Percentiles rank a stretch among this genome's conserved stretches.
Evolutionary conservation across 2,797 vertebrate genomes (phyloP).

Genomic region (Thalassophryne amazonica): DNA sequence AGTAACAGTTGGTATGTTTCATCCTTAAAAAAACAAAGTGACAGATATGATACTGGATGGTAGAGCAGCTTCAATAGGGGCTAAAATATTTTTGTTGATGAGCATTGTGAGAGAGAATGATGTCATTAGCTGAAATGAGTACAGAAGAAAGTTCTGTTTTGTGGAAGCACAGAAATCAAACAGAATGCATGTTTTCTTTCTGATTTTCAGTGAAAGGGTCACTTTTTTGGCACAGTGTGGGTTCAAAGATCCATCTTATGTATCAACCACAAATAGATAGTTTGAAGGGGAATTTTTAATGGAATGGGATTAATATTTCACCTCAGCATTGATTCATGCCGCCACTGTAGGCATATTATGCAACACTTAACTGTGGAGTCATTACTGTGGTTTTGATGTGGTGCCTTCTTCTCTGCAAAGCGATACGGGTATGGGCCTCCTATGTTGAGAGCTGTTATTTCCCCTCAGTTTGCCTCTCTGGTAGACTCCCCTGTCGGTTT

Average conservation of each 20-base stretch:
- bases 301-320: conserved; percentile 79
- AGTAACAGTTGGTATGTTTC: too few species aligned
- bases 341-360: conserved; percentile 60
- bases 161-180: conserved; percentile 4
- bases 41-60: too few species aligned
- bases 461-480: conserved; percentile 22
- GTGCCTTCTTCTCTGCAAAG: conserved; percentile 22
- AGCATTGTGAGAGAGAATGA: too few species aligned
- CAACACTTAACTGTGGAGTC: conserved; percentile 38
- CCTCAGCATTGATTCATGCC: conserved; percentile 70
- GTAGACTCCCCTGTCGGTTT: conserved; percentile 26
- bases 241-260: conserved; percentile 71
- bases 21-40: too few species aligned
- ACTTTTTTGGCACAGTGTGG: conserved; percentile 48
- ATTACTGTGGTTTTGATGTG: conserved; percentile 23
- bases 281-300: conserved; percentile 82
- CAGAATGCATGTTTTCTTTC: conserved; percentile 23
- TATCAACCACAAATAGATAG: conserved; percentile 67
- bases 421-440: conserved; percentile 36
- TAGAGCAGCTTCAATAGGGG: too few species aligned
- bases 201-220: conserved; percentile 55
- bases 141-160: background rate
- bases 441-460: conserved; percentile 21
- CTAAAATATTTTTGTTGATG: too few species aligned
- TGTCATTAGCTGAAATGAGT: background rate